Evolutionary conservation across 23 tunicate species (phyloP).

Genomic region (Styela plicata): DNA sequence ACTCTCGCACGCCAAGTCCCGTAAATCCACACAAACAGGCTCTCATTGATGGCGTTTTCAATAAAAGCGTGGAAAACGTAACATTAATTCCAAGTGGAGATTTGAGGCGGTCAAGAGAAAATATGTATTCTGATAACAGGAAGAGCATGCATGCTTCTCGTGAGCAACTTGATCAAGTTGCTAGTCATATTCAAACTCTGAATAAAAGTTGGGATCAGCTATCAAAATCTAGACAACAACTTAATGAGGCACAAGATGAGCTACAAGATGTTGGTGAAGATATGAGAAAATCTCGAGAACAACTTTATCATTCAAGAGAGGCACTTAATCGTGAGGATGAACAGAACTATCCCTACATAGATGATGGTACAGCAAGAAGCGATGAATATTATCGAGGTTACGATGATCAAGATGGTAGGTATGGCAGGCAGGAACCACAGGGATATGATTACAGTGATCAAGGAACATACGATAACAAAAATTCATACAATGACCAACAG

Average conservation of each 20-base stretch:
- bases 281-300: conserved; percentile 25
- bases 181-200: conserved; percentile 72
- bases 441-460: conserved; percentile 18
- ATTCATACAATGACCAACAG: not conserved
- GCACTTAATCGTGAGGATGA: conserved; percentile 13
- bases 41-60: conserved; percentile 45
- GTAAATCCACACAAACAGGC: conserved; percentile 32
- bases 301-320: conserved; percentile 19
- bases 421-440: conserved; percentile 22
- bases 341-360: conserved; percentile 82
- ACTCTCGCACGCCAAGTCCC: conserved; percentile 24
- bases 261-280: conserved; percentile 22
- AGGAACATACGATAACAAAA: conserved; percentile 1
- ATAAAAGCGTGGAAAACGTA: conserved; percentile 25
- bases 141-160: conserved; percentile 50
- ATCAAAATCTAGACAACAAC: conserved; percentile 60
- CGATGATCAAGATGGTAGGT: conserved; percentile 32
- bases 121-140: conserved; percentile 50
- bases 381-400: conserved; percentile 9
- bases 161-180: conserved; percentile 76
- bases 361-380: conserved; percentile 42
- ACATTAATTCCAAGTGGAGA: conserved; percentile 40
- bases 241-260: conserved; percentile 73
- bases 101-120: conserved; percentile 33
- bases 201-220: conserved; percentile 86